Evolutionary conservation across 1,140 invertebrate species (phyloP).

Genomic region (Pygmarrhopalites habei): DNA sequence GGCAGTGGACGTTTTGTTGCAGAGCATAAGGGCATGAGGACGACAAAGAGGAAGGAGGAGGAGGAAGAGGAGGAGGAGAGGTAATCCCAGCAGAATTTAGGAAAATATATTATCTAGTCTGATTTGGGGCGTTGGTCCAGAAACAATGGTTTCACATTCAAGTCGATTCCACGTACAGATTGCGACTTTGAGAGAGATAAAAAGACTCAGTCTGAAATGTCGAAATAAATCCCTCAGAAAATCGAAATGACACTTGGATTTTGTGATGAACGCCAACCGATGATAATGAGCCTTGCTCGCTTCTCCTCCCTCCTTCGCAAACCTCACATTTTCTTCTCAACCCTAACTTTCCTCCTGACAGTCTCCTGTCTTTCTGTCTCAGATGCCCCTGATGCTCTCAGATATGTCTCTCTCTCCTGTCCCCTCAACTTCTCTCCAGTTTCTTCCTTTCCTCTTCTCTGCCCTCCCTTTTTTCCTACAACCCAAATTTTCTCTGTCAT

Average conservation of each 20-base stretch:
- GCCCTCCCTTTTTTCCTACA: not conserved
- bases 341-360: constrained; percentile 15
- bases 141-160: constrained; percentile 21
- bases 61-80: not conserved
- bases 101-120: constrained; percentile 31
- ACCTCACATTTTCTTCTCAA: constrained; percentile 9
- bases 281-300: constrained; percentile 29
- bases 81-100: constrained; percentile 31
- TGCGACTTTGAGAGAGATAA: constrained; percentile 22
- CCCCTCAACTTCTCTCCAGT: not conserved
- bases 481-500: not conserved
- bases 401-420: constrained; percentile 5
- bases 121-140: constrained; percentile 30
- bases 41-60: not conserved
- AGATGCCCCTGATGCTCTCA: not conserved
- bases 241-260: constrained; percentile 29
- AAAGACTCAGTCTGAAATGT: constrained; percentile 24
- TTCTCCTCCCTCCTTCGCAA: too few species aligned
- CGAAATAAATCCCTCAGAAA: constrained; percentile 30
- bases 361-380: not conserved
- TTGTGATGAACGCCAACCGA: constrained; percentile 22
- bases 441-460: not conserved
- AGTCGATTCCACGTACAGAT: constrained; percentile 18
- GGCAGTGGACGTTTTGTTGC: not conserved
- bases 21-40: too few species aligned